Evolutionary conservation across 2,113 vertebrate species (phyloP), one percentile per base, ranked within the genome.

Genomic region (Chaetops frenatus): DNA sequence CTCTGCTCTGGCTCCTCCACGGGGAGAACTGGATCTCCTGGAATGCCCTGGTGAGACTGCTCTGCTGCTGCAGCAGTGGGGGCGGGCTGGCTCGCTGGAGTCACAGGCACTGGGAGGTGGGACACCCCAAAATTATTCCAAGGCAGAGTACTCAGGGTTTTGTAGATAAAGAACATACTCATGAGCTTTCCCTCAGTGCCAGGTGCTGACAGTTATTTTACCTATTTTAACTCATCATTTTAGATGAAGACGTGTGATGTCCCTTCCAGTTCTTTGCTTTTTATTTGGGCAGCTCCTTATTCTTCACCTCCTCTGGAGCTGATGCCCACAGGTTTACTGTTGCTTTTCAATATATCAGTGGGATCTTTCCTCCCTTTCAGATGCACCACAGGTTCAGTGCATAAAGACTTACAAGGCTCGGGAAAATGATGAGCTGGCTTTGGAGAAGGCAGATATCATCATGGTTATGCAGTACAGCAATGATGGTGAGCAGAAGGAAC

Each of bases 361-460:
- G 53, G 48, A 83, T 90, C 44, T 72, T 73, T 73, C 48, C 23
- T 11, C 22, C 11, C 70, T 50, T 86, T 62, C 83, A 99, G 99
- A 99, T 85, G 97, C 98, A 36, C 78, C 94, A 29, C 99, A 99
- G 93, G 99, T 99, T 96, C 99, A 99, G 93, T 99, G 99, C 87
- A 98, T 99, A 48, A 98, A 98, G 88, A 98, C 98, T 6, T 98
- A 98, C 97, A 97, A 99, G 57, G 98, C 98, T 50, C 98, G 99
- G 69, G 99, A 99, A 96, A 99, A 99, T 0, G 99, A 99, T 51
- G 99, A 99, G 92, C 80, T 99, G 90, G 98, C 98, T 2, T 96
- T 99, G 70, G 99, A 99, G 96, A 99, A 99, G 97, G 99, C 99
- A 1, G 99, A 99, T 3, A 98, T 99, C 60, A 95, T 99, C 36